Evolutionary conservation across 2,888 invertebrate species (phyloP).

Genomic region (Ectobius pallidus): DNA sequence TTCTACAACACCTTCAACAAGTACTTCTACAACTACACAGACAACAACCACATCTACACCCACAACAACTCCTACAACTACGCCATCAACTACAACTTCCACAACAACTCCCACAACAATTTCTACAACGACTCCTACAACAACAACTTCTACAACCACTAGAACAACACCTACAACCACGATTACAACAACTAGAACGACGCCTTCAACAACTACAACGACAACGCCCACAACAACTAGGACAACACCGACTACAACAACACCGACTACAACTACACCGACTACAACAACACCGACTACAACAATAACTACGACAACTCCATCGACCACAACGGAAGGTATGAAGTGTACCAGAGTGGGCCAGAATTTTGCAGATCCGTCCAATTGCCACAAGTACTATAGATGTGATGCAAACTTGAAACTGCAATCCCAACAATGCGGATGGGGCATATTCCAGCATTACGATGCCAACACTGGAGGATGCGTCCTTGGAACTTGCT

Average conservation of each 20-base stretch:
- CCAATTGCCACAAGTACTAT: conserved; percentile 1
- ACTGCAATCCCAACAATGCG: background rate
- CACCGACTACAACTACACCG: background rate
- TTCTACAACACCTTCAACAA: background rate
- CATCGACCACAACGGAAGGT: too few relatives aligned
- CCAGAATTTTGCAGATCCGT: background rate
- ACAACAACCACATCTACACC: background rate
- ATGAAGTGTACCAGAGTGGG: too few relatives aligned
- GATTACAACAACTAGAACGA: background rate
- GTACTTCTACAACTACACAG: background rate
- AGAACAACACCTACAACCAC: background rate
- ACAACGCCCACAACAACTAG: background rate
- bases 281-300: background rate
- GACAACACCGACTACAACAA: background rate
- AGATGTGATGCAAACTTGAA: conserved; percentile 1
- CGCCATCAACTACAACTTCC: background rate
- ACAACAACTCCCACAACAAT: background rate
- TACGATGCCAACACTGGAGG: background rate
- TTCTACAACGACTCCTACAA: background rate
- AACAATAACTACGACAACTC: background rate
- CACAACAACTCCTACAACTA: background rate
- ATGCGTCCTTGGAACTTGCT: background rate
- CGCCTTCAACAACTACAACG: too few relatives aligned
- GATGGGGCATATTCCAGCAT: background rate
- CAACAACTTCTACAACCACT: background rate